phyloP scores from a whole-genome alignment of 2,888 invertebrate species.

The Drosophila austrosaltans region DNA sequence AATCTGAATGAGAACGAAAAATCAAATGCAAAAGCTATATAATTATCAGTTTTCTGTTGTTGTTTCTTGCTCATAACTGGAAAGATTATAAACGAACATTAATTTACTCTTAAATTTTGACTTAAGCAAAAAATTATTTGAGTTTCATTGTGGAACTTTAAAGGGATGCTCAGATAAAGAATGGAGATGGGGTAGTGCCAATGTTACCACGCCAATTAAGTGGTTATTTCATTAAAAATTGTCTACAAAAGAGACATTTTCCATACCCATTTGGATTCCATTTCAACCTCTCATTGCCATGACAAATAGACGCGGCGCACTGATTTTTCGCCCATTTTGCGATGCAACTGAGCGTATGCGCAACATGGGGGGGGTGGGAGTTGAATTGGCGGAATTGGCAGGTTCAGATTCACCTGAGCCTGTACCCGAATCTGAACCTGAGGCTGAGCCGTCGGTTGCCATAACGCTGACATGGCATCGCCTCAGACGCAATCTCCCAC shows the following conservation, averaged over 20 bases:
- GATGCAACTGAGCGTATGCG: constrained; percentile 81
- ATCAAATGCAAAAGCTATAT: not conserved
- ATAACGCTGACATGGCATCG: constrained; percentile 70
- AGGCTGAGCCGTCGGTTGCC: constrained; percentile 62
- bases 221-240: constrained; percentile 72
- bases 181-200: not conserved
- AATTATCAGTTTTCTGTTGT: too few species aligned
- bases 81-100: too few species aligned
- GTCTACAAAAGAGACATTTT: constrained; percentile 54
- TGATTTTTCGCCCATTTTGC: constrained; percentile 75
- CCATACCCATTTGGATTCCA: constrained; percentile 23
- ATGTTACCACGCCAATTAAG: constrained; percentile 62
- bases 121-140: not conserved
- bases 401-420: constrained; percentile 8
- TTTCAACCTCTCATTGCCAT: constrained; percentile 61
- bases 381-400: constrained; percentile 29
- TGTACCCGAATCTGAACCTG: constrained; percentile 2
- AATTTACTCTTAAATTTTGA: too few species aligned
- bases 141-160: not conserved
- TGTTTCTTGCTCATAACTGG: too few species aligned
- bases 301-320: constrained; percentile 64
- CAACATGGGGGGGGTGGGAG: constrained; percentile 54
- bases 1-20: not conserved
- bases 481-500: constrained; percentile 28
- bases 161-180: not conserved